A percentile compares a stretch with the other conserved stretches of the same genome.
These are phyloP conservation scores for Oreocharis arfaki DNA, from an alignment of 2,113 vertebrate genomes.

Conservation along the genomic window DNA sequence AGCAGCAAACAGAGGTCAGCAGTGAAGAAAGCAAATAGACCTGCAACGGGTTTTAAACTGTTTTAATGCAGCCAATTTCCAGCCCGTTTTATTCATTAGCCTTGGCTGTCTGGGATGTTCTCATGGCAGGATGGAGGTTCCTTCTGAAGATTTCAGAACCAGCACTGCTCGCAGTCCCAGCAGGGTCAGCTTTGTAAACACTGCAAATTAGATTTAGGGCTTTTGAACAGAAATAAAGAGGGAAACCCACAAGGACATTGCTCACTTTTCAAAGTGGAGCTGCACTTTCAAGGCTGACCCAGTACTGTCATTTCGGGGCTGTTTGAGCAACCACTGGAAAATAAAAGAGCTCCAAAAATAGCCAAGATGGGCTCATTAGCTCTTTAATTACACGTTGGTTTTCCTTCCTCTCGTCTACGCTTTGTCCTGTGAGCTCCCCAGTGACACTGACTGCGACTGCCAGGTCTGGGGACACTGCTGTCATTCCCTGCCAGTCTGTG, in stretches of 20 bases:
- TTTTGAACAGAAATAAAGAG: slow-evolving; percentile 46
- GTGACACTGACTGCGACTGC: neutral
- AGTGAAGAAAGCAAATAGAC: neutral
- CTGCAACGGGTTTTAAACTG: neutral
- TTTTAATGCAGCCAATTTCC: neutral
- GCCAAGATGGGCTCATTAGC: slow-evolving; percentile 2
- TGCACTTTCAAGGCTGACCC: slow-evolving; percentile 45
- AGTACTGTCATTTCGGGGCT: slow-evolving; percentile 24
- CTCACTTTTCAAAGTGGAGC: slow-evolving; percentile 43
- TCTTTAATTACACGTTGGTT: slow-evolving; percentile 30
- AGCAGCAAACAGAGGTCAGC: neutral
- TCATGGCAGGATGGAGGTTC: neutral
- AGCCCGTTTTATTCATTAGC: neutral
- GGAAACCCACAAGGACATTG: slow-evolving; percentile 33
- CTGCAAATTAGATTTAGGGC: slow-evolving; percentile 19
- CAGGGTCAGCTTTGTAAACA: slow-evolving; percentile 46
- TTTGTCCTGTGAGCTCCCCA: neutral
- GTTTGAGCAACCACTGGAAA: slow-evolving; percentile 52
- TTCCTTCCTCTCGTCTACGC: neutral
- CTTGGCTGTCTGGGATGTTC: neutral
- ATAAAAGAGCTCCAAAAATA: slow-evolving; percentile 48
- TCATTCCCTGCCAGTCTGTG: neutral
- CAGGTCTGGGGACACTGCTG: neutral
- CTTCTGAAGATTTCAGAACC: slow-evolving; percentile 11
- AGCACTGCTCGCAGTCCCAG: neutral